phyloP scores from a whole-genome alignment of 2,888 invertebrate genomes.

The Aleiodes alternator region DNA sequence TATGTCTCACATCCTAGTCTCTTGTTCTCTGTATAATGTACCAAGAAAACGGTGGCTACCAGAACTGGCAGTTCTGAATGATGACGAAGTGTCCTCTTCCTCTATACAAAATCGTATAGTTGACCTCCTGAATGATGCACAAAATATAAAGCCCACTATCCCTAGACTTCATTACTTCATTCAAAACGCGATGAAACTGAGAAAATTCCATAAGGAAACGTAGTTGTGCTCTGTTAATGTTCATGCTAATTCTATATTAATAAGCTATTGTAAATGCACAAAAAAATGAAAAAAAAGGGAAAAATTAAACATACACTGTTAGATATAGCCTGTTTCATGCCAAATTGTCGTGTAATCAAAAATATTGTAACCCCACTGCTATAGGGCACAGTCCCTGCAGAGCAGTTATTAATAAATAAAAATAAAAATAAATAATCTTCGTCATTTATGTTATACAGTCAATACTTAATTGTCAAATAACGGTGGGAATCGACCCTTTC shows the following conservation, averaged over 20 bases:
- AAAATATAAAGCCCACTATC: not conserved
- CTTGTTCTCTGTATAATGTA: not conserved
- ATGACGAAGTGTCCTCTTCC: no score
- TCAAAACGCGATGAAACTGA: not conserved
- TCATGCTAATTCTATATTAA: not conserved
- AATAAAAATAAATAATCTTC: not conserved
- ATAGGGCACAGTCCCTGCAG: slow-evolving; percentile 1
- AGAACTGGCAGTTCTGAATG: no score
- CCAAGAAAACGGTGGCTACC: no score
- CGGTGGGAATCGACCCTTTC: no score
- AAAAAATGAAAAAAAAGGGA: not conserved
- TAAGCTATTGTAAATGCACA: not conserved
- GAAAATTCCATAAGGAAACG: not conserved
- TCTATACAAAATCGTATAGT: not conserved
- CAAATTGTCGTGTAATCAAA: not conserved
- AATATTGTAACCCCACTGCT: not conserved
- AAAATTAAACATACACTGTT: no score
- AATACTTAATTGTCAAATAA: no score
- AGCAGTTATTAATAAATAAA: slow-evolving; percentile 3
- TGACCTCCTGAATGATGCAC: not conserved
- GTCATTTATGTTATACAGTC: no score
- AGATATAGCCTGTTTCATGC: not conserved
- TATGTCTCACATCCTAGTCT: not conserved
- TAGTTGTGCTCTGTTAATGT: not conserved
- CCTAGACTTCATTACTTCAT: not conserved